phyloP scores from a whole-genome alignment of 2,797 vertebrate genomes.

The Silurus lanzhouensis region DNA sequence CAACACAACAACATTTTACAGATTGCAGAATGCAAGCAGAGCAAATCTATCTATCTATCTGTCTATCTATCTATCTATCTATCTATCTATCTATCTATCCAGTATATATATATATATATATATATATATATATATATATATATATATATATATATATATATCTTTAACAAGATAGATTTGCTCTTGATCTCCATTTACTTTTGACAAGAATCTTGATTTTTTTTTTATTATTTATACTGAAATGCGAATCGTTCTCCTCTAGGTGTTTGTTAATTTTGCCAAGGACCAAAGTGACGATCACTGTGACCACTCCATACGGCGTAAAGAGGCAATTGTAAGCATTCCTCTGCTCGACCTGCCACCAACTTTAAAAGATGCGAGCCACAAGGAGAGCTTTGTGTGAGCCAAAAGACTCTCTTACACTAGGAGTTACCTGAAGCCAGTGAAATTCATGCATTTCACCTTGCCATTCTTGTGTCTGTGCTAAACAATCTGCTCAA shows the following conservation, averaged over 20 bases:
- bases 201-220: neutral
- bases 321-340: conserved; percentile 79
- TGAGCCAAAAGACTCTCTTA: conserved; percentile 68
- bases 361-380: conserved; percentile 43
- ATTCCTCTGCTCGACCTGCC: conserved; percentile 72
- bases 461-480: conserved; percentile 37
- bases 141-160: too few species aligned
- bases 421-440: conserved; percentile 36
- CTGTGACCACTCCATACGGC: conserved; percentile 83
- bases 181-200: too few species aligned
- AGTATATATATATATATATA: neutral
- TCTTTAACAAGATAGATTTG: too few species aligned
- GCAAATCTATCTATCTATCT: neutral
- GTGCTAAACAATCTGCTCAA: conserved; percentile 12
- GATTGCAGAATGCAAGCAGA: neutral
- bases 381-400: conserved; percentile 85
- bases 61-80: too few species aligned
- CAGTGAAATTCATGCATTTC: conserved; percentile 42
- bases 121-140: too few species aligned
- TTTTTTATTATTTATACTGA: neutral
- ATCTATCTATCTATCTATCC: too few species aligned
- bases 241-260: conserved; percentile 47
- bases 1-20: neutral
- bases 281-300: conserved; percentile 96
- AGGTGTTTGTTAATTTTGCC: conserved; percentile 98